A percentile compares a stretch with the other conserved stretches of the same genome.
Evolutionary conservation across 2,888 invertebrate genomes (phyloP).

Genomic region (Rhingia campestris): DNA sequence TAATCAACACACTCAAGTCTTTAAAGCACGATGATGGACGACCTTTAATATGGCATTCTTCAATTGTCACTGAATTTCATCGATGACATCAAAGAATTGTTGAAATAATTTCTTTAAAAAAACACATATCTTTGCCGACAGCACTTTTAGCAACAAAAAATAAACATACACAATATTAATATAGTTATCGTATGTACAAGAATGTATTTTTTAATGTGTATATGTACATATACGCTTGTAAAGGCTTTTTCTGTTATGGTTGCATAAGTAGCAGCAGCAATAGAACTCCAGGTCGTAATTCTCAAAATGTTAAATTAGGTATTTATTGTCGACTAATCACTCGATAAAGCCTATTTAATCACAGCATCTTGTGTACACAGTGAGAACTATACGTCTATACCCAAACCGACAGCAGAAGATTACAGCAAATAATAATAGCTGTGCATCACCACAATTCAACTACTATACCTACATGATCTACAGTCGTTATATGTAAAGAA

Average conservation of each 20-base stretch:
- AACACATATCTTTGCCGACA: constrained; percentile 3
- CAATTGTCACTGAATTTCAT: background rate
- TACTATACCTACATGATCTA: constrained; percentile 8
- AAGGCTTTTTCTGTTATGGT: no score
- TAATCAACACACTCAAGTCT: background rate
- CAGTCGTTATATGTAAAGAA: constrained; percentile 18
- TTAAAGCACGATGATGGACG: no score
- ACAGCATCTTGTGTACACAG: constrained; percentile 4
- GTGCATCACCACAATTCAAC: constrained; percentile 13
- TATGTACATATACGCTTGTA: background rate
- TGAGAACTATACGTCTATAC: background rate
- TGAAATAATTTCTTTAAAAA: constrained; percentile 1
- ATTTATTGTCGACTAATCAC: no score
- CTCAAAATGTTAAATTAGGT: no score
- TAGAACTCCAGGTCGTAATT: no score
- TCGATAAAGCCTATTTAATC: no score
- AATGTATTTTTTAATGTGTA: background rate
- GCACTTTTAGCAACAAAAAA: constrained; percentile 13
- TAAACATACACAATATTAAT: no score
- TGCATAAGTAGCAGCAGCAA: no score
- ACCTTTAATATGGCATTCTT: no score
- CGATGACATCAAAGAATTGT: constrained; percentile 5
- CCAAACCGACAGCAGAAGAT: background rate
- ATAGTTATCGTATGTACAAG: background rate
- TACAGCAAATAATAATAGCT: constrained; percentile 20